Evolutionary conservation across 2,113 vertebrate genomes (phyloP).

Genomic region (Herpailurus yagouaroundi): DNA sequence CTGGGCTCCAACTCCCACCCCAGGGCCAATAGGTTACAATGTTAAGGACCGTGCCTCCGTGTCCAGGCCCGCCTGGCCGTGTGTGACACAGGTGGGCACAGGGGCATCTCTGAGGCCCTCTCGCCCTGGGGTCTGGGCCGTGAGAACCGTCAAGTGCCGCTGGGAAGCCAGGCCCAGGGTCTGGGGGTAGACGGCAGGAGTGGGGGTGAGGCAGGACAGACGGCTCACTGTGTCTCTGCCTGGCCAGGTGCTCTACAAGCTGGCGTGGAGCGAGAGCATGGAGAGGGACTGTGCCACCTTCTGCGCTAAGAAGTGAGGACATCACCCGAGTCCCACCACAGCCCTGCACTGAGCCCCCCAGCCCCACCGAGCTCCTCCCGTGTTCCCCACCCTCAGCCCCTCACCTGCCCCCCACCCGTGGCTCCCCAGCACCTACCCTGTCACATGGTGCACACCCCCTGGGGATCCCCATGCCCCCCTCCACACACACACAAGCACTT

Average conservation of each 20-base stretch:
- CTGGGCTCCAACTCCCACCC: background rate
- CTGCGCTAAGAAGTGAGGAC: slow-evolving; percentile 88
- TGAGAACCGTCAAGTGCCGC: background rate
- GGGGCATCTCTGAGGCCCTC: background rate
- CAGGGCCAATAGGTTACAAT: fast-evolving
- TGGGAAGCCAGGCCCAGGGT: background rate
- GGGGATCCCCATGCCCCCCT: background rate
- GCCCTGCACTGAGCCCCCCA: background rate
- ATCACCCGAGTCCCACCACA: background rate
- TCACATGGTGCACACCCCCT: fast-evolving
- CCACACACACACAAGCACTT: background rate
- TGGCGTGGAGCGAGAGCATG: slow-evolving; percentile 93
- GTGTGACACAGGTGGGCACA: background rate
- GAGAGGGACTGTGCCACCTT: slow-evolving; percentile 88
- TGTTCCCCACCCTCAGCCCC: background rate
- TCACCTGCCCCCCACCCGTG: background rate
- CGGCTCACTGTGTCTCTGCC: background rate
- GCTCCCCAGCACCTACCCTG: background rate
- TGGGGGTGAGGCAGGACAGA: fast-evolving
- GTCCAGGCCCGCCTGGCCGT: background rate
- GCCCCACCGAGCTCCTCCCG: background rate
- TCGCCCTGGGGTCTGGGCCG: background rate
- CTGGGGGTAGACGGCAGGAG: background rate
- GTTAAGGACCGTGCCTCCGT: background rate
- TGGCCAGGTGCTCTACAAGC: slow-evolving; percentile 96